Conservation (phyloP, 2,888 invertebrate genomes). For the Drosophila flavopinicola region DNA sequence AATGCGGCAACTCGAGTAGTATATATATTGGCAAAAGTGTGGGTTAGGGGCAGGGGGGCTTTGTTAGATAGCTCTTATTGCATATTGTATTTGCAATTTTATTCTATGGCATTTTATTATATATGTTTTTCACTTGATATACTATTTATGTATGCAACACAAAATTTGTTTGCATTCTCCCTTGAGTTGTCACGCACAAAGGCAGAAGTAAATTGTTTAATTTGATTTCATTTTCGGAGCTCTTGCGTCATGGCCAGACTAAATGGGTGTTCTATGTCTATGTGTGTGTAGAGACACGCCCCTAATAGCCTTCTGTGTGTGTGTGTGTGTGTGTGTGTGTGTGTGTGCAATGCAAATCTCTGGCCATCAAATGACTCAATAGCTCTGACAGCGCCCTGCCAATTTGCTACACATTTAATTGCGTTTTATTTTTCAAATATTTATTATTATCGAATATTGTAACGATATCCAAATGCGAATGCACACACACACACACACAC, state of each 20-base stretch:
- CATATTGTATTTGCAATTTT: slow-evolving; percentile 67
- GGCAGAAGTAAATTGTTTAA: slow-evolving; percentile 80
- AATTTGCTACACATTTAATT: slow-evolving; percentile 68
- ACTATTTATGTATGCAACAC: slow-evolving; percentile 71
- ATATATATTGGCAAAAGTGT: too few species aligned
- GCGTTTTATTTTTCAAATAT: slow-evolving; percentile 79
- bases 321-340: slow-evolving; percentile 16
- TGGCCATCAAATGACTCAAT: slow-evolving; percentile 70
- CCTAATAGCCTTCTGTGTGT: slow-evolving; percentile 4
- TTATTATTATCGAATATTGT: slow-evolving; percentile 78
- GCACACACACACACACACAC: slow-evolving; percentile 5
- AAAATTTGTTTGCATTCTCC: slow-evolving; percentile 76
- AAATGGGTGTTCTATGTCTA: slow-evolving; percentile 21
- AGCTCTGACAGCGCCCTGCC: slow-evolving; percentile 32
- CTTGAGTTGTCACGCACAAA: slow-evolving; percentile 81
- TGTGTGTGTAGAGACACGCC: slow-evolving; percentile 35
- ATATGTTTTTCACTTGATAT: slow-evolving; percentile 71
- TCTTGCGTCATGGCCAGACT: slow-evolving; percentile 67
- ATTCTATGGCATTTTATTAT: slow-evolving; percentile 65
- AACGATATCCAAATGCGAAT: slow-evolving; percentile 51
- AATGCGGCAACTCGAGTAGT: slow-evolving; percentile 27
- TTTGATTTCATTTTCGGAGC: slow-evolving; percentile 71
- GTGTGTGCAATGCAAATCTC: slow-evolving; percentile 57
- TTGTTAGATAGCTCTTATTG: too few species aligned
- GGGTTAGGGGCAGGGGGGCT: background rate